phyloP scores from a whole-genome alignment of 2,797 vertebrate genomes.

The Manis crassicaudata region DNA sequence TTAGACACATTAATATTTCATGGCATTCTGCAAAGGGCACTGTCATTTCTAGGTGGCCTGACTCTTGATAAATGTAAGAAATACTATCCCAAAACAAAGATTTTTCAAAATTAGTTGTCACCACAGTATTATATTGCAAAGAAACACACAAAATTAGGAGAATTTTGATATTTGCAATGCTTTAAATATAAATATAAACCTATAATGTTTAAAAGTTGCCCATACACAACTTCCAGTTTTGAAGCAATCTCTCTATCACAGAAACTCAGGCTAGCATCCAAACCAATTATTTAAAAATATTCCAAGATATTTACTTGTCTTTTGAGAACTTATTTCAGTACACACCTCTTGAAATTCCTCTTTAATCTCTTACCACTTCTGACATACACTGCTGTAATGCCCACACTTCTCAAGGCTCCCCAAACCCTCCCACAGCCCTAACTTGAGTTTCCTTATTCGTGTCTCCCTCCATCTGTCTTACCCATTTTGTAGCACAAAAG shows the following conservation, averaged over 20 bases:
- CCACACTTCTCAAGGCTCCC: not conserved
- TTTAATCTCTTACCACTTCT: not conserved
- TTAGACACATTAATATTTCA: not conserved
- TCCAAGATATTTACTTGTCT: conserved; percentile 13
- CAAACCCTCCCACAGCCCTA: not conserved
- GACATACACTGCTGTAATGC: not conserved
- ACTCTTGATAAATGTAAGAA: not conserved
- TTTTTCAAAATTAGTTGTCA: not conserved
- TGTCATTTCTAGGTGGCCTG: not conserved
- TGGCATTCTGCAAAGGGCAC: not conserved
- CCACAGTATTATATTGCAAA: not conserved
- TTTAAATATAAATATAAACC: conserved; percentile 15
- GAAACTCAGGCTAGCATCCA: not conserved
- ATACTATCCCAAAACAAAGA: not conserved
- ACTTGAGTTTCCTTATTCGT: not conserved
- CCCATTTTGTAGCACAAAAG: not conserved
- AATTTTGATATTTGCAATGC: not conserved
- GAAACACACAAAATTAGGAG: not conserved
- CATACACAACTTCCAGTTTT: not conserved
- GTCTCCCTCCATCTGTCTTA: not conserved
- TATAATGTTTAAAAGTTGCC: not conserved
- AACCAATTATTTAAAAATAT: not conserved
- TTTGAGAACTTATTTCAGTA: not conserved
- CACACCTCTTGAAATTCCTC: not conserved
- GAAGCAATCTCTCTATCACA: not conserved